These are phyloP conservation scores for Heliocidaris tuberculata DNA, from an alignment of 35 echinoderm and acorn worm species.

Conservation along the genomic window DNA sequence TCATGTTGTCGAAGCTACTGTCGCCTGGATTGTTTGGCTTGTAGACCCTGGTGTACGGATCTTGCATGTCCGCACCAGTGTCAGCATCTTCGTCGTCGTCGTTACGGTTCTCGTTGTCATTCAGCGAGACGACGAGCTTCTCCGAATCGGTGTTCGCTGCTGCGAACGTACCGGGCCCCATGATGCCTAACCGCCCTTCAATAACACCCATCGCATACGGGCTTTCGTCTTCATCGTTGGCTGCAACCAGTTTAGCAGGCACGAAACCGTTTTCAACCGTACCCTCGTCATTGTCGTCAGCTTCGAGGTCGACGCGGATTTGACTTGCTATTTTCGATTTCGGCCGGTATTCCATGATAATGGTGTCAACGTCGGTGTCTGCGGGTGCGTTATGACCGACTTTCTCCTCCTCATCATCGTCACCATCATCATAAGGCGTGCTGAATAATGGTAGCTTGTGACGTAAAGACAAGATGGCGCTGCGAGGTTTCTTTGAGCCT, in stretches of 20 bases:
- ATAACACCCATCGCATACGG: neutral
- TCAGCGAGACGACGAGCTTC: neutral
- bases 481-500: constrained; percentile 8
- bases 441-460: constrained; percentile 39
- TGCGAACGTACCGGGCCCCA: neutral
- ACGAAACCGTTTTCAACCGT: constrained; percentile 37
- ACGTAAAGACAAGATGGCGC: constrained; percentile 15
- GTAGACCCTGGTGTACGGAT: neutral
- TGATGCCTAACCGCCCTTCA: constrained; percentile 25
- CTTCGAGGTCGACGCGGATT: constrained; percentile 36
- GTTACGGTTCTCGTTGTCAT: neutral
- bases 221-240: neutral
- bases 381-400: neutral
- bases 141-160: neutral
- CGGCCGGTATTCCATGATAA: constrained; percentile 32
- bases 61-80: neutral
- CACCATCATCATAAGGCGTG: neutral
- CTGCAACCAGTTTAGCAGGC: neutral
- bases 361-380: constrained; percentile 18
- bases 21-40: constrained; percentile 1
- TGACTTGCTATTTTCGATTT: constrained; percentile 39
- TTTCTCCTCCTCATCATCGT: neutral
- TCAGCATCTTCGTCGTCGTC: neutral
- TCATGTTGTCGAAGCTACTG: neutral
- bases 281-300: neutral